Evolutionary conservation across 1,140 invertebrate genomes (phyloP).

Genomic region (Laupala kohalensis): DNA sequence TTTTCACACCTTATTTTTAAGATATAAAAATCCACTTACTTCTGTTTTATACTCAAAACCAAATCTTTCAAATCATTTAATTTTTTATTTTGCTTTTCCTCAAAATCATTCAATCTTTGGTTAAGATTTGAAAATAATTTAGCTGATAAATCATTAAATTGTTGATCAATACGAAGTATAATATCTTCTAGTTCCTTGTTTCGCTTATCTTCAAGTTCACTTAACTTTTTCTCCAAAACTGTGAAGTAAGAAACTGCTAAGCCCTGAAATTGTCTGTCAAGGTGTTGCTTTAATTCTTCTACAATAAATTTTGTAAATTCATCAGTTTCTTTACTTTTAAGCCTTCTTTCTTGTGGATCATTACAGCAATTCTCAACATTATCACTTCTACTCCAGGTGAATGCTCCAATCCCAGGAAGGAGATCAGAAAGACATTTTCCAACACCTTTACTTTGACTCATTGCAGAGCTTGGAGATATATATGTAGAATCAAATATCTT

Average conservation of each 20-base stretch:
- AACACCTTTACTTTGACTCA: not conserved
- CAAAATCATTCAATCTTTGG: no score
- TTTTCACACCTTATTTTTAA: no score
- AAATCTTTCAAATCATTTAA: no score
- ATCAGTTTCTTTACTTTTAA: conserved; percentile 14
- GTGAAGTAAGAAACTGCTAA: conserved; percentile 17
- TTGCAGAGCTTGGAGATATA: not conserved
- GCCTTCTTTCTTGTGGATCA: not conserved
- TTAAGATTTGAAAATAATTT: no score
- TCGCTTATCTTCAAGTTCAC: conserved; percentile 26
- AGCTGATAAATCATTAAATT: no score
- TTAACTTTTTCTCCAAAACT: conserved; percentile 28
- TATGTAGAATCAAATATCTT: conserved; percentile 10
- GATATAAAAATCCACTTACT: no score
- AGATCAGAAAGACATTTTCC: not conserved
- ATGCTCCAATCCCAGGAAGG: not conserved
- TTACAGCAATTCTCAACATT: not conserved
- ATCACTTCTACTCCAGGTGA: not conserved
- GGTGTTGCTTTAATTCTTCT: conserved; percentile 15
- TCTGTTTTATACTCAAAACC: no score
- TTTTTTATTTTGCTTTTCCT: no score
- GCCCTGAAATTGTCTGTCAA: conserved; percentile 4
- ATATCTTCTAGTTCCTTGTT: conserved; percentile 29
- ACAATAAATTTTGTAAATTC: conserved; percentile 19
- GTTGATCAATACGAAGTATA: no score